These are phyloP conservation scores for Coptodon rendalli DNA, from an alignment of 2,113 vertebrate genomes.

Conservation along the genomic window DNA sequence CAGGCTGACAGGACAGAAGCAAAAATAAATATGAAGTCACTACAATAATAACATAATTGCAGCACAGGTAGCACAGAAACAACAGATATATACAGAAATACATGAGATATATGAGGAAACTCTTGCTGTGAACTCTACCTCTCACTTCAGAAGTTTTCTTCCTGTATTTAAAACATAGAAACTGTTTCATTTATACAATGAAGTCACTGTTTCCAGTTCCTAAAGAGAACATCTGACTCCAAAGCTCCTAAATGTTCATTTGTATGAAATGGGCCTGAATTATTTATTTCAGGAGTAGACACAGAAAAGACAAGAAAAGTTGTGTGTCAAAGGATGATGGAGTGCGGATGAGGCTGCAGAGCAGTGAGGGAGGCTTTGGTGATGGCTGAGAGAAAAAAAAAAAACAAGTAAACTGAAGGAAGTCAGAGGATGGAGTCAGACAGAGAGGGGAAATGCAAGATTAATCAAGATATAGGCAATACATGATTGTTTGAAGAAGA, in stretches of 20 bases:
- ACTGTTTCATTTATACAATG: not conserved
- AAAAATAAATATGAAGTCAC: not conserved
- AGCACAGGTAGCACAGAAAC: not conserved
- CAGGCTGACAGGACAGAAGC: not conserved
- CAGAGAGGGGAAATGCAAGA: not conserved
- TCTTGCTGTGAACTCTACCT: not conserved
- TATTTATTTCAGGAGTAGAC: not conserved
- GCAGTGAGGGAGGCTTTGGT: not conserved
- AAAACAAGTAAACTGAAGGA: accelerated
- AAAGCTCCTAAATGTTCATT: not conserved
- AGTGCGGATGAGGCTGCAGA: not conserved
- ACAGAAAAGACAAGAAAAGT: not conserved
- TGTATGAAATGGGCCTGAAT: not conserved
- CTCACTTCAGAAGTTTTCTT: not conserved
- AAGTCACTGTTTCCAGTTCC: not conserved
- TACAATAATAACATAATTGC: not conserved
- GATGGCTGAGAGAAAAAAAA: not conserved
- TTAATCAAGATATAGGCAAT: not conserved
- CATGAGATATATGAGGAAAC: not conserved
- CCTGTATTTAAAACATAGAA: not conserved
- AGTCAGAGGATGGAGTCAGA: not conserved
- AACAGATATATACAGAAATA: not conserved
- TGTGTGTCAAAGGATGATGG: not conserved
- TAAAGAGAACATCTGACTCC: not conserved
- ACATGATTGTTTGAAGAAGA: not conserved